Evolutionary conservation across 2,888 invertebrate genomes (phyloP), one percentile per base, ranked within the genome.

Genomic region (Tiliacea citrago): DNA sequence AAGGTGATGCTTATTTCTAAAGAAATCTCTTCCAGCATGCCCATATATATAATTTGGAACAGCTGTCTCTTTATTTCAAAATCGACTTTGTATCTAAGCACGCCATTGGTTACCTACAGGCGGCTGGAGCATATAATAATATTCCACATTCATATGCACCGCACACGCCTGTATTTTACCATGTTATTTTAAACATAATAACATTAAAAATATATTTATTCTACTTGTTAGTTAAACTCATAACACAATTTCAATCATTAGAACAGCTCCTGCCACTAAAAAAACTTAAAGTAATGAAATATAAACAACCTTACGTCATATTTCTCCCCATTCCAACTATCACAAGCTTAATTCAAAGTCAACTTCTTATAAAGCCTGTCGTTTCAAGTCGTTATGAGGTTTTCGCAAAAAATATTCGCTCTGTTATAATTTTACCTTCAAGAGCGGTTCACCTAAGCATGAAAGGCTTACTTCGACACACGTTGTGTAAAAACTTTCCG

Each of bases 401-500:
- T 84, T 84, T 62, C 10, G 57, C 82, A 74, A 74, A 85, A 77
- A 68, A 73, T 49, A 58, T 61, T 67, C 29, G 10, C 53, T 35
- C 55, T 70, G 70, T 82, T 74, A 83, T 85, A 85, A 75, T 68
- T 75, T 45, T 49, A 51, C 49, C 63, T 72, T 74, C 60, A 83
- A 85, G 77, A 65, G 61, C 68, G 73, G 63, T 35, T 39, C 51
- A 79, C 45, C 73, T 79, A 63, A 75, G 82, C 85, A 71, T 86
- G 79, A 84, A 84, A 84, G 79, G 73, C 62, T 77, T 77, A 53
- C 60, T 69, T 79, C 61, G 51, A 74, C 79, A 79, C 69, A 75
- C 79, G 68, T 73, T 74, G 60, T 81, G 62, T 67, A 67, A 82
- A 82, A 84, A 84, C 65, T 82, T 84, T 82, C 72, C 79, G 77